Base-by-base conservation (phyloP, 1,140 invertebrate genomes). In the Grapholita molesta region DNA sequence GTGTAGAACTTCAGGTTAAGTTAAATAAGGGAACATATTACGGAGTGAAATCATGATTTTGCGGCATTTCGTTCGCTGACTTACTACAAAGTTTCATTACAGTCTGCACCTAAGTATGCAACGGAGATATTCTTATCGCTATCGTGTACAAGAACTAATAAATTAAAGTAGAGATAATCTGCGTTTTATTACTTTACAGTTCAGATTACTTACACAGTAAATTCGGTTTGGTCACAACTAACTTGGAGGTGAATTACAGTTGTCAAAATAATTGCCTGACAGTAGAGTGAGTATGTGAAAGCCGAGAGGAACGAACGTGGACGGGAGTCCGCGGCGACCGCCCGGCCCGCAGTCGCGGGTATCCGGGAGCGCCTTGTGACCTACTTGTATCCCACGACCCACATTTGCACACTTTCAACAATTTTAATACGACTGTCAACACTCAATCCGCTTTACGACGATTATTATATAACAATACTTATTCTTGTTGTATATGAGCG, bases 11-110 rank as follows among this genome's bases (percentile, higher is more conserved):
- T 52, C 52, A 69, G 76, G n/a, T 15, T 38, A 12, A 38, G 35
- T 38, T 15, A 70, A 83, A 76, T 80, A 80, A 78, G 75, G 75
- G 71, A 74, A 80, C 78, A 78, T 79, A 75, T n/a, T n/a, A 83
- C 75, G 67, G 68, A 64, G 67, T 24, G 66, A 72, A 76, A 78
- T 79, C 76, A 78, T 70, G 73, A 66, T 67, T 73, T 78, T 68
- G 75, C 78, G 71, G 72, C 71, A n/a, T 77, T 76, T 73, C 73
- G 72, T 61, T 52, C 57, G 64, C 55, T 52, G 71, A 73, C 67
- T 69, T 77, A 67, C 70, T 73, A 67, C 53, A 69, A 68, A 70
- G 72, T 70, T 78, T 80, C 71, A 80, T 83, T 83, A 80, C 70
- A 78, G 77, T 76, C 74, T 77, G 76, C 69, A 72, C 69, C 72